phyloP scores from a whole-genome alignment of 2,113 vertebrate species.

The Lepus europaeus region DNA sequence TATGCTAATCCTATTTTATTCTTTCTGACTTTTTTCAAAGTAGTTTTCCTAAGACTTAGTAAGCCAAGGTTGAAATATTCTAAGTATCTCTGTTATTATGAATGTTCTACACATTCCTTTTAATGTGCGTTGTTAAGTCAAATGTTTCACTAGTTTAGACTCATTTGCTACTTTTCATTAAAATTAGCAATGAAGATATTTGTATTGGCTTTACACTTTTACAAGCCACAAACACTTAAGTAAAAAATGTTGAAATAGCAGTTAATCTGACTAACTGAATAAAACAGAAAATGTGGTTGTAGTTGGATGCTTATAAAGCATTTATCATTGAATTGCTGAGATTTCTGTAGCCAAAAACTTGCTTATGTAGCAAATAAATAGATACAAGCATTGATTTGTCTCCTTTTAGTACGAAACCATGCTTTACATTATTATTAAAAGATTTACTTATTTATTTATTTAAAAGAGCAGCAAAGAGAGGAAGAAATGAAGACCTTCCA shows the following conservation, averaged over 20 bases:
- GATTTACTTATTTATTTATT: too few relatives aligned
- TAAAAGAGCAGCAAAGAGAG: too few relatives aligned
- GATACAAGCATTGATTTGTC: not conserved
- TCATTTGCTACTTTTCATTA: not conserved
- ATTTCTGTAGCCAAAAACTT: not conserved
- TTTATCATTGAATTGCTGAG: not conserved
- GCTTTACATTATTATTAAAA: not conserved
- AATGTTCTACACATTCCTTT: slow-evolving; percentile 23
- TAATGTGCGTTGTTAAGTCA: slow-evolving; percentile 5
- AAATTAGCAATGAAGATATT: slow-evolving; percentile 14
- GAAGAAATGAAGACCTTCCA: too few relatives aligned
- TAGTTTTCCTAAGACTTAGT: not conserved
- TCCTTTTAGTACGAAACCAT: not conserved
- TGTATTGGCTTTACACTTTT: not conserved
- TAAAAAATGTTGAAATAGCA: not conserved
- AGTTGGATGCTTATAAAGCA: not conserved
- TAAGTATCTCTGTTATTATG: slow-evolving; percentile 30
- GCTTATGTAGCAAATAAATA: not conserved
- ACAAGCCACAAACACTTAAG: not conserved
- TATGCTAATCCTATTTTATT: slow-evolving; percentile 31
- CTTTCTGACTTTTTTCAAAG: slow-evolving; percentile 15
- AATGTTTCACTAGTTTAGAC: not conserved
- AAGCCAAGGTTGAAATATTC: slow-evolving; percentile 16
- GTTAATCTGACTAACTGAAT: not conserved
- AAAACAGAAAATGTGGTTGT: slow-evolving; percentile 5